Evolutionary conservation across 2,113 vertebrate species (phyloP).

Genomic region (Eulemur macaco): DNA sequence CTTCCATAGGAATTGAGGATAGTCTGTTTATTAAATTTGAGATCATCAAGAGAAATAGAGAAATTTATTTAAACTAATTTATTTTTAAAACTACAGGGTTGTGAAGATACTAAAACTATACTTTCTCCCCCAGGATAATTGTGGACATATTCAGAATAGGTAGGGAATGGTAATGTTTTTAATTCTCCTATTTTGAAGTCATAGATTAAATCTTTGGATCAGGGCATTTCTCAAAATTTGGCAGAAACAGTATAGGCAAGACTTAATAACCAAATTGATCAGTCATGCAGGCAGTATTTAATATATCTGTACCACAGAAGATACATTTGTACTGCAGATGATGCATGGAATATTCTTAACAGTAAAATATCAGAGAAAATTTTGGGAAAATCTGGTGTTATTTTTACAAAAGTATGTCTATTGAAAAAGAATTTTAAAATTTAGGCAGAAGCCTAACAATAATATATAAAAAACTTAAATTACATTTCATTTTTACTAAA

Average conservation of each 20-base stretch:
- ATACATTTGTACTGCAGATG: not conserved
- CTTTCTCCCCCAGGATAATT: not conserved
- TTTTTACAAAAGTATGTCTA: not conserved
- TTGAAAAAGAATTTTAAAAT: not conserved
- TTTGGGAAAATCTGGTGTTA: not conserved
- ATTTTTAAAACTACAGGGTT: not conserved
- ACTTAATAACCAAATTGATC: not conserved
- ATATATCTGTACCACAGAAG: not conserved
- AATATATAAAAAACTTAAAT: not conserved
- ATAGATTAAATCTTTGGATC: not conserved
- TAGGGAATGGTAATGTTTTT: not conserved
- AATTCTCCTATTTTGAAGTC: not conserved
- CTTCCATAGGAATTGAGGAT: not conserved
- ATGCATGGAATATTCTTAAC: not conserved
- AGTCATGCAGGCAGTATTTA: not conserved
- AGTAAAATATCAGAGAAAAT: not conserved
- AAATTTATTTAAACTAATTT: conserved; percentile 23
- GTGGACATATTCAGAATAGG: not conserved
- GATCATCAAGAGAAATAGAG: not conserved
- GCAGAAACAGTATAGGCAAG: not conserved
- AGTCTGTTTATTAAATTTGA: not conserved
- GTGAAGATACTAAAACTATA: not conserved
- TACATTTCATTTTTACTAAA: conserved; percentile 22
- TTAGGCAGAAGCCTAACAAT: not conserved
- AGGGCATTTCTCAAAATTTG: not conserved